Evolutionary conservation across 2,113 vertebrate genomes (phyloP).

Genomic region (Micronycteris hirsuta): DNA sequence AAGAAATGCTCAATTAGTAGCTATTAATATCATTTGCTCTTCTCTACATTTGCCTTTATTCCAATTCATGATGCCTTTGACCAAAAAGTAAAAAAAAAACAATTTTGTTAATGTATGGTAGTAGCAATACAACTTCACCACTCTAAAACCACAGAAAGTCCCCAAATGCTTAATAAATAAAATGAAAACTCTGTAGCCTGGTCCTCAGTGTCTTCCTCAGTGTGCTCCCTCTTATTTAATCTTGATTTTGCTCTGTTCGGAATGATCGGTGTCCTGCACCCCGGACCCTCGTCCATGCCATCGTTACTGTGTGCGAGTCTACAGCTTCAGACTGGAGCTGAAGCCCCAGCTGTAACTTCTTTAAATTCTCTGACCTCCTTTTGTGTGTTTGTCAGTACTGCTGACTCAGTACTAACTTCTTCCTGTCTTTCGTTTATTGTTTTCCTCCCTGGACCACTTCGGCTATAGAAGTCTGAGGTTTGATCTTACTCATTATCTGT

Average conservation of each 20-base stretch:
- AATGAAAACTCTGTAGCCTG: not conserved
- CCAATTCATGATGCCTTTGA: not conserved
- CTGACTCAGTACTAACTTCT: not conserved
- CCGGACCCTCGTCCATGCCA: no score
- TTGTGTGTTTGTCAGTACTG: not conserved
- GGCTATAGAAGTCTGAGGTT: not conserved
- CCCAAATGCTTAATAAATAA: not conserved
- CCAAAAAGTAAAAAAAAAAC: not conserved
- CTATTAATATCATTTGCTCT: not conserved
- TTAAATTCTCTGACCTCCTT: not conserved
- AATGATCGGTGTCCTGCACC: not conserved
- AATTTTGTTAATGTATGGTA: not conserved
- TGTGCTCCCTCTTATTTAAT: fast-evolving
- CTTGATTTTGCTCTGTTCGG: not conserved
- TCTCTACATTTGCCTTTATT: not conserved
- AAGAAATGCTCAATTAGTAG: not conserved
- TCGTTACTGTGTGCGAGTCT: not conserved
- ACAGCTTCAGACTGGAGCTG: fast-evolving
- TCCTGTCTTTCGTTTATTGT: not conserved
- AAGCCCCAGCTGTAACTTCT: not conserved
- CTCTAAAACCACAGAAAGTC: not conserved
- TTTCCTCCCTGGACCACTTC: not conserved
- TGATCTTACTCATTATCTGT: not conserved
- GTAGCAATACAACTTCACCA: not conserved
- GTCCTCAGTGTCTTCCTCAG: not conserved